These are phyloP conservation scores for Salminus brasiliensis DNA, from an alignment of 2,113 vertebrate genomes.

Conservation along the genomic window DNA sequence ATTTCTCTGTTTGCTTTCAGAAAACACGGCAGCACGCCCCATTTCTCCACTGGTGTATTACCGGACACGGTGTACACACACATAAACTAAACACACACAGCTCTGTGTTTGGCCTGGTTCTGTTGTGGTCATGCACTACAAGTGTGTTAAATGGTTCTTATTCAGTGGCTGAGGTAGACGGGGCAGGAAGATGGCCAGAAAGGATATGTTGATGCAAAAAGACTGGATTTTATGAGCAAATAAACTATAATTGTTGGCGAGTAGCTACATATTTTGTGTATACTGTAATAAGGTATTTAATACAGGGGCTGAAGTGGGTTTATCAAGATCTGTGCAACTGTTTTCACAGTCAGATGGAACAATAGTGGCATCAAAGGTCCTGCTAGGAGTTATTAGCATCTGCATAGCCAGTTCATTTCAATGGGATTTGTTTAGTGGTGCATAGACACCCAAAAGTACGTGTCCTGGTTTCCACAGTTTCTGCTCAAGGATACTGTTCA, in stretches of 20 bases:
- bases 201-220: slow-evolving; percentile 13
- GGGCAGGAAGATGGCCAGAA: slow-evolving; percentile 6
- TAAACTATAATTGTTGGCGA: not conserved
- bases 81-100: not conserved
- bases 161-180: not conserved
- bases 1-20: slow-evolving; percentile 29
- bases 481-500: too few species aligned
- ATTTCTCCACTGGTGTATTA: slow-evolving; percentile 23
- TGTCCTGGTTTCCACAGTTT: too few species aligned
- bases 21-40: slow-evolving; percentile 1
- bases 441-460: too few species aligned
- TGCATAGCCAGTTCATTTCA: too few species aligned
- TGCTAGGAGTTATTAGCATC: too few species aligned
- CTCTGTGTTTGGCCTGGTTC: not conserved
- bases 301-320: too few species aligned
- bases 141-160: slow-evolving; percentile 41
- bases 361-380: too few species aligned
- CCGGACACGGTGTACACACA: not conserved
- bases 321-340: too few species aligned
- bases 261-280: too few species aligned
- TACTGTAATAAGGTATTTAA: too few species aligned
- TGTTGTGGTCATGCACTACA: slow-evolving; percentile 36
- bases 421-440: too few species aligned
- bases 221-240: not conserved
- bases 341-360: too few species aligned